Conservation (phyloP, 2,113 vertebrate genomes). For the Bucco capensis region DNA sequence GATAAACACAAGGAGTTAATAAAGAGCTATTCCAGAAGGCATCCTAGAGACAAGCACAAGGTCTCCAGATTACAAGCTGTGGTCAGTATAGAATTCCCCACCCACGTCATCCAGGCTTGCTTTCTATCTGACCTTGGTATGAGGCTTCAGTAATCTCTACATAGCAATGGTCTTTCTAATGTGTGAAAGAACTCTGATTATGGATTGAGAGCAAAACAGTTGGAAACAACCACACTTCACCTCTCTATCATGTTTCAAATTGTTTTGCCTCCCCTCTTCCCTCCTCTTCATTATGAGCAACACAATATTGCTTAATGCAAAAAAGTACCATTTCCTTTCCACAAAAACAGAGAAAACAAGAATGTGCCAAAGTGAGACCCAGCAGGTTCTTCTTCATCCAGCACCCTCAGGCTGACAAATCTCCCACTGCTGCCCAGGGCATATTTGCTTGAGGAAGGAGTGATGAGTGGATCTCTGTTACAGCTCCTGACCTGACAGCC, state of each 20-base stretch:
- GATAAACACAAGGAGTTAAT: slow-evolving; percentile 20
- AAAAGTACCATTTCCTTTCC: slow-evolving; percentile 8
- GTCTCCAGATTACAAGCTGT: slow-evolving; percentile 56
- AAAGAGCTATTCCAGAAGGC: neutral
- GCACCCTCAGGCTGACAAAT: neutral
- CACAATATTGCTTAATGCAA: neutral
- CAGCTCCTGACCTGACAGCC: slow-evolving; percentile 11
- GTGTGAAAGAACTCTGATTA: slow-evolving; percentile 29
- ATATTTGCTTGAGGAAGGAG: neutral
- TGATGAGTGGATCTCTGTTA: neutral
- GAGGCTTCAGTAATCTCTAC: slow-evolving; percentile 28
- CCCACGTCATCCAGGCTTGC: slow-evolving; percentile 17
- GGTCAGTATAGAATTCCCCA: slow-evolving; percentile 39
- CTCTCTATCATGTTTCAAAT: neutral
- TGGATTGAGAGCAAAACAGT: neutral
- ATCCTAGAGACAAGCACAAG: slow-evolving; percentile 28
- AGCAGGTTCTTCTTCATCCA: neutral
- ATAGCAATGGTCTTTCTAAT: slow-evolving; percentile 39
- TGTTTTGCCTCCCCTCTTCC: slow-evolving; percentile 4
- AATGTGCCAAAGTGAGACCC: neutral
- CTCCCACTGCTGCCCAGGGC: neutral
- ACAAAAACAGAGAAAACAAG: neutral
- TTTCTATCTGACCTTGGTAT: slow-evolving; percentile 43
- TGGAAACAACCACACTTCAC: neutral
- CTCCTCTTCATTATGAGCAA: slow-evolving; percentile 42